Evolutionary conservation across 2,113 vertebrate genomes (phyloP).

Genomic region (Neolamprologus falcicula): DNA sequence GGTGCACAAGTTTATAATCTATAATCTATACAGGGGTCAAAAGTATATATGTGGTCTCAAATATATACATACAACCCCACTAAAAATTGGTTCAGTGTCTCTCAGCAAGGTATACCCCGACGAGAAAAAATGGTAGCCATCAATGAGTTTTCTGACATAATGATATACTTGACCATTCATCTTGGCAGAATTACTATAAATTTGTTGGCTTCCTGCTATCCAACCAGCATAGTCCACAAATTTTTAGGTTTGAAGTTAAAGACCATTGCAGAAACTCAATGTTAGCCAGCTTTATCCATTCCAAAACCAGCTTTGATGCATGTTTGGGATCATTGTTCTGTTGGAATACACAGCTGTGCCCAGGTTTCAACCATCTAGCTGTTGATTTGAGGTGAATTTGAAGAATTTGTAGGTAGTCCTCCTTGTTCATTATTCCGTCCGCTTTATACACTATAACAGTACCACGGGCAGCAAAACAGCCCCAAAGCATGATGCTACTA

Average conservation of each 20-base stretch:
- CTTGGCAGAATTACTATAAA: neutral
- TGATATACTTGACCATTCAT: neutral
- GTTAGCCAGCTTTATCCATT: neutral
- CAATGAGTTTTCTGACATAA: neutral
- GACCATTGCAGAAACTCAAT: neutral
- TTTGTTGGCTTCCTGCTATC: neutral
- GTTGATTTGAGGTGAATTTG: neutral
- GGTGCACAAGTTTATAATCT: neutral
- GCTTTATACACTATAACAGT: fast-evolving
- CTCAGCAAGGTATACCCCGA: neutral
- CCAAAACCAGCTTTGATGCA: neutral
- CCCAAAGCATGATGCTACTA: neutral
- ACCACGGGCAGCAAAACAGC: neutral
- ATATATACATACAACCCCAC: neutral
- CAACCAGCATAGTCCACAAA: neutral
- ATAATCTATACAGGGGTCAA: neutral
- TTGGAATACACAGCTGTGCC: neutral
- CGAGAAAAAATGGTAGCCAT: neutral
- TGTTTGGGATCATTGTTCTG: neutral
- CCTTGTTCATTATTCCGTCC: neutral
- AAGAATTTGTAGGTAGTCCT: neutral
- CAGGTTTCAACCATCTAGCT: neutral
- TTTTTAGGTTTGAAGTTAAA: neutral
- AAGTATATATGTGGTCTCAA: neutral
- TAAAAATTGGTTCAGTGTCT: neutral